Base-by-base conservation (phyloP, 2,888 invertebrate genomes). In the Dioctria rufipes region DNA sequence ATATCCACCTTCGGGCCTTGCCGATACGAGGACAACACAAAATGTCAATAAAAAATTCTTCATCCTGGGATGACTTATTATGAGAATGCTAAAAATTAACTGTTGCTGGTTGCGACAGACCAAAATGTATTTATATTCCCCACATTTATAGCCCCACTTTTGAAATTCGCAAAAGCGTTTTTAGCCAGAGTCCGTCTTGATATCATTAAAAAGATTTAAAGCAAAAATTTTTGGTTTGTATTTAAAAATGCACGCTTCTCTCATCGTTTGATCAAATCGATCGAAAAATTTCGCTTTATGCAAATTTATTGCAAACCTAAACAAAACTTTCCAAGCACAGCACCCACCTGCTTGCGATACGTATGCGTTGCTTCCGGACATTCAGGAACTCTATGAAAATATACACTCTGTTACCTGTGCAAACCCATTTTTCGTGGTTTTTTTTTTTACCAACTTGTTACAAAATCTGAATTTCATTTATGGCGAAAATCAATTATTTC, bases 1-100 rank as follows among this genome's bases (percentile, higher is more conserved):
- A 88, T 92, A 92, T 85, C 92, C 92, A 86, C 92, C 92, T 88
- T 92, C 92, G 87, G 92, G 92, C 82, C 91, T 90, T 80, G 91
- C 92, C 87, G 91, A 90, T 86, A 91, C 91, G 87, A 91, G 89
- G 81, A 91, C 90, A 89, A 91, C 89, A 77, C 51, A 78, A 61
- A 61, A 77, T 25, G 49, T 78, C 65, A 81, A n/a, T 13, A 81
- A 58, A 81, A 63, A 80, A 80, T 77, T 78, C 49, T 65, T 81
- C 80, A 80, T 81, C 78, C 66, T 75, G 79, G 37, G 46, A 46
- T 49, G 25, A 39, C 39, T 46, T 77, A 63, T 63, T 63, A 46
- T 37, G 77, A 77, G 63, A 77, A n/a, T 39, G 60, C 42, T 63
- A 46, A 42, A 63, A 25, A 61, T 61, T 65, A 71, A 80, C 80